Evolutionary conservation across 2,888 invertebrate genomes (phyloP).

Genomic region (Acrobasis repandana): DNA sequence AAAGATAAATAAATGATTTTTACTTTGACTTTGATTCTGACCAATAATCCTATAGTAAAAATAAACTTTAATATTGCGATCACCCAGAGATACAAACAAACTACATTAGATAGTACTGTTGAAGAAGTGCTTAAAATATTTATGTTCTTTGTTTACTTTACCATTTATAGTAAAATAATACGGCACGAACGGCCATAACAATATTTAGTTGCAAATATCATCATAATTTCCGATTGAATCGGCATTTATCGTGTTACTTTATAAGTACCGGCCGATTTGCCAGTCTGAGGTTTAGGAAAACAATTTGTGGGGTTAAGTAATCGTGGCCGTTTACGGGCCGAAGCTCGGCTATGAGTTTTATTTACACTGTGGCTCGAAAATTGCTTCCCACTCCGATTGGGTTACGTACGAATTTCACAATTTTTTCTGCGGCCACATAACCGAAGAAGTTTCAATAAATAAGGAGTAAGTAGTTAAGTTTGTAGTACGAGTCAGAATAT

Average conservation of each 20-base stretch:
- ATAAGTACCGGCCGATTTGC: constrained; percentile 21
- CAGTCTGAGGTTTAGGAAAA: constrained; percentile 21
- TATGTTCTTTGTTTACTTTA: constrained; percentile 4
- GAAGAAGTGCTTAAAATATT: background rate
- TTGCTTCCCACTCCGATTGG: background rate
- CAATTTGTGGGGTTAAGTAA: constrained; percentile 23
- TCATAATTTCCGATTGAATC: constrained; percentile 22
- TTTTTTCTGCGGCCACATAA: background rate
- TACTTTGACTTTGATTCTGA: no score
- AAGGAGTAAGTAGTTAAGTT: no score
- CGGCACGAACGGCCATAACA: constrained; percentile 11
- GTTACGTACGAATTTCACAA: background rate
- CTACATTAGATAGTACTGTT: no score
- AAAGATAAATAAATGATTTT: no score
- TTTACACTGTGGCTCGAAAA: constrained; percentile 14
- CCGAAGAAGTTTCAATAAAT: no score
- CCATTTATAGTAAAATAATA: constrained; percentile 14
- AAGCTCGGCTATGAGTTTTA: constrained; percentile 7
- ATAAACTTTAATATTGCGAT: no score
- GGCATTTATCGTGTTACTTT: constrained; percentile 18
- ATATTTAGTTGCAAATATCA: constrained; percentile 15
- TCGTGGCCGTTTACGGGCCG: constrained; percentile 20
- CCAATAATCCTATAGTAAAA: no score
- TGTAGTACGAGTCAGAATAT: no score
- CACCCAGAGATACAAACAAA: no score